phyloP scores from a whole-genome alignment of 2,888 invertebrate genomes.

The Aphodius granarius region DNA sequence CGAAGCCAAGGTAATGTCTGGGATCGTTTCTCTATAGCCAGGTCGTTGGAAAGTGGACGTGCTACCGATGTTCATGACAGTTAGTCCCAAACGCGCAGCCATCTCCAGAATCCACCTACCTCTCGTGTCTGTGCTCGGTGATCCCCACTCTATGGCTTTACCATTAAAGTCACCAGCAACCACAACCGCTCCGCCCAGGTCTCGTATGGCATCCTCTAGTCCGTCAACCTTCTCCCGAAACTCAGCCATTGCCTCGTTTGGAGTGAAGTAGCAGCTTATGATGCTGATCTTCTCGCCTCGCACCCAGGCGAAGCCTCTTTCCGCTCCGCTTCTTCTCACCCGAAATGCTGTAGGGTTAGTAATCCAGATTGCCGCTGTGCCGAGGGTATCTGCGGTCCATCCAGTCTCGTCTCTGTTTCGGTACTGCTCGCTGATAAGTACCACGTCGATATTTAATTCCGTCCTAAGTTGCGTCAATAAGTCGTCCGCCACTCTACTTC shows the following conservation, averaged over 20 bases:
- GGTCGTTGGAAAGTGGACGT: neutral
- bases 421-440: constrained; percentile 15
- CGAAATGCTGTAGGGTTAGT: neutral
- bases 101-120: neutral
- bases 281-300: neutral
- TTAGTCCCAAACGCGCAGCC: neutral
- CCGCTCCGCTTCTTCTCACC: neutral
- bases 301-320: constrained; percentile 7
- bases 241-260: constrained; percentile 1
- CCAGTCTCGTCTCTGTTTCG: neutral
- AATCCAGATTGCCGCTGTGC: constrained; percentile 11
- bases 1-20: neutral
- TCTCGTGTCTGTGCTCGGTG: neutral
- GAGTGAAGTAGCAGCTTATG: constrained; percentile 8
- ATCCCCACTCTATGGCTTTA: constrained; percentile 4
- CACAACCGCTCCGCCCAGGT: neutral
- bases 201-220: neutral
- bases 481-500: neutral
- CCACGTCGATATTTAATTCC: neutral
- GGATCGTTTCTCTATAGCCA: constrained; percentile 8
- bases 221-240: constrained; percentile 2
- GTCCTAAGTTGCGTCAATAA: neutral
- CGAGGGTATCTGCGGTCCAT: neutral
- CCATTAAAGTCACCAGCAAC: neutral
- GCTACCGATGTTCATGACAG: neutral